Evolutionary conservation across 1,140 invertebrate species (phyloP), one percentile per base, ranked within the genome.

Genomic region (Ephestia elutella): DNA sequence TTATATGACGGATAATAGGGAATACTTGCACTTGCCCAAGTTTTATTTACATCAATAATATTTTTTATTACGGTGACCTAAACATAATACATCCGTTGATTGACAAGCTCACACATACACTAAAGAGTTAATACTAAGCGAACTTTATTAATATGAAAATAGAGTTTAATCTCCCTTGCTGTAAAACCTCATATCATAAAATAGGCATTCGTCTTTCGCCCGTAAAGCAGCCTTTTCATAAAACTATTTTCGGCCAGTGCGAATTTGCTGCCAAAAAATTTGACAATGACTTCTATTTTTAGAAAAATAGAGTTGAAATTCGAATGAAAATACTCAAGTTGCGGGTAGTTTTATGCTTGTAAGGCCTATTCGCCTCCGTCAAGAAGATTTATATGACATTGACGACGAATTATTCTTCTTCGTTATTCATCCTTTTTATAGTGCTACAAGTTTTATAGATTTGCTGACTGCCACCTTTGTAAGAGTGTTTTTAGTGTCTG

Each of bases 361-460:
- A 44, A 44, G 38, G 15, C 13, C 38, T 44, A 44, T 44, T 44
- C 38, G 38, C 38, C 38, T 44, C 38, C 38, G 38, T 44, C 38
- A 44, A 44, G 38, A 44, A 44, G n/a, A 44, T 44, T 44, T 44
- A 44, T 44, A 44, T 44, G 15, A 10, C 38, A 15, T 44, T 44
- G 38, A 44, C 38, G 38, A 44, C 38, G 38, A 44, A 17, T 44
- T 44, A 44, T 44, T 4, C 38, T 44, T 44, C 38, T 44, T 32
- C 30, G 30, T 44, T 44, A 44, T 44, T 44, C 38, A 44, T n/a
- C 5, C 38, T 44, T 44, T 44, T 44, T 17, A 32, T 32, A 44
- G 38, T 44, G 38, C 38, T 44, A 44, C 38, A 44, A 44, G 38
- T 44, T 44, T 44, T 44, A 44, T 44, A 44, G 13, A 44, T 44